Base-by-base conservation (phyloP, 2,113 vertebrate genomes). In the Gadus chalcogrammus region DNA sequence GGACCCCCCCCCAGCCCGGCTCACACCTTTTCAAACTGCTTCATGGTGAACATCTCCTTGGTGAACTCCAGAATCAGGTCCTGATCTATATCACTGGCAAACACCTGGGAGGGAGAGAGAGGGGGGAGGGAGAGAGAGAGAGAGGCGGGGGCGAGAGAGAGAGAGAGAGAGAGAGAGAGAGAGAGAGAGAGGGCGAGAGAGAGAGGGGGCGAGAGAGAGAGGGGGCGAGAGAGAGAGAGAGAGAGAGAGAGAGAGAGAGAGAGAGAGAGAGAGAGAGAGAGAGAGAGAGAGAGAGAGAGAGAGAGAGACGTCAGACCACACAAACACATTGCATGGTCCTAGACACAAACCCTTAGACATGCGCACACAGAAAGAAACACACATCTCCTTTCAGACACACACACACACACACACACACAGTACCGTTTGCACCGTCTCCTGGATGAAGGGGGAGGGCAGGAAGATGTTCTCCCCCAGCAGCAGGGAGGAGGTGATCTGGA, bases 11-110 rank as follows among this genome's bases (percentile, higher is more conserved):
- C 31, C 31, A 7, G 31, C 31, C 6, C 4, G 31, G 6, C 15
- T 68, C 89, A 73, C 84, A 97, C 97, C 93, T 88, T 94, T 70
- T 99, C 97, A 93, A 99, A 99, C 20, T 94, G 91, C 52, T 92
- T 91, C 96, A 99, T 95, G 66, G 85, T 69, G 81, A 99, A 98
- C 93, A 97, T 93, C 1, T 91, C 88, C 88, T 96, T 93, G 1
- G 94, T 93, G 83, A 99, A 99, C 52, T 92, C 86, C 66, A 95
- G 82, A 77, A 98, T 88, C 16, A 95, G 89, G 81, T 8, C 74
- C 20, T 79, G 78, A 42, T 92, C 94, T 83, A 94, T 79, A 4
- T 77, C 73, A 87, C 95, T 94, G 72, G 69, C 78, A 84, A 98
- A 95, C 71, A 94, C 87, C 97, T 99, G 85, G 3, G 3, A 61